Evolutionary conservation across 92 coral and sea anemone genomes (phyloP).

Genomic region (Porites rus): DNA sequence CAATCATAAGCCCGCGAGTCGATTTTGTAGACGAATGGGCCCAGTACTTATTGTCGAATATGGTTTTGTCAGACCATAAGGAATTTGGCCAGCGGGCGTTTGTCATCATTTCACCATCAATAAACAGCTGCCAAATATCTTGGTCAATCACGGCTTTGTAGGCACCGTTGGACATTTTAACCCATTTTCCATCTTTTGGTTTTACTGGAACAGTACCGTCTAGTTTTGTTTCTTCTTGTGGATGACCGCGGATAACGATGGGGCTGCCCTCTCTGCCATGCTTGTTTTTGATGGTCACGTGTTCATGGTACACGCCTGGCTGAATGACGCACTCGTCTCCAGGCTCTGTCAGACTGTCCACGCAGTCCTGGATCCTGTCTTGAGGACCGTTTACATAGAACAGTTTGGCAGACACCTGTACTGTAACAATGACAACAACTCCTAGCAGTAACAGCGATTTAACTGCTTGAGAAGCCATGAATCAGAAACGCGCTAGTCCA

Average conservation of each 20-base stretch:
- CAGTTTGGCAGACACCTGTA: conserved; percentile 7
- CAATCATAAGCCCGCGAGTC: conserved; percentile 64
- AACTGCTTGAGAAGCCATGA: not conserved
- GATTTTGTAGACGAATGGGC: conserved; percentile 71
- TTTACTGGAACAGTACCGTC: conserved; percentile 75
- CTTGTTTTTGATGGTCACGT: conserved; percentile 69
- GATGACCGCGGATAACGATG: conserved; percentile 73
- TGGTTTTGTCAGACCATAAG: conserved; percentile 73
- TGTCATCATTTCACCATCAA: conserved; percentile 75
- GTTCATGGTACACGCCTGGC: conserved; percentile 73
- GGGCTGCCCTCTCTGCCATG: conserved; percentile 60
- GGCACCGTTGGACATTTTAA: conserved; percentile 21
- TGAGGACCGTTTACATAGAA: conserved; percentile 25
- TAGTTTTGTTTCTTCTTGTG: conserved; percentile 57
- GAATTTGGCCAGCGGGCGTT: conserved; percentile 90
- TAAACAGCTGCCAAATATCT: conserved; percentile 72
- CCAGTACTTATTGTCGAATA: conserved; percentile 73
- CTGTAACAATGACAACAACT: not conserved
- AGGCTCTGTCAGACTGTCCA: conserved; percentile 45
- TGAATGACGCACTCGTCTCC: conserved; percentile 70
- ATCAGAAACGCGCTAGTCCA: no score
- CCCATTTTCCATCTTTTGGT: conserved; percentile 38
- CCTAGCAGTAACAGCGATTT: not conserved
- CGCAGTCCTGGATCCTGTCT: conserved; percentile 59
- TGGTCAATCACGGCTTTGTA: conserved; percentile 52